Percentiles rank a stretch among this genome's conserved stretches.
phyloP scores from a whole-genome alignment of 1,140 invertebrate species.

The Subanguina moxae region DNA sequence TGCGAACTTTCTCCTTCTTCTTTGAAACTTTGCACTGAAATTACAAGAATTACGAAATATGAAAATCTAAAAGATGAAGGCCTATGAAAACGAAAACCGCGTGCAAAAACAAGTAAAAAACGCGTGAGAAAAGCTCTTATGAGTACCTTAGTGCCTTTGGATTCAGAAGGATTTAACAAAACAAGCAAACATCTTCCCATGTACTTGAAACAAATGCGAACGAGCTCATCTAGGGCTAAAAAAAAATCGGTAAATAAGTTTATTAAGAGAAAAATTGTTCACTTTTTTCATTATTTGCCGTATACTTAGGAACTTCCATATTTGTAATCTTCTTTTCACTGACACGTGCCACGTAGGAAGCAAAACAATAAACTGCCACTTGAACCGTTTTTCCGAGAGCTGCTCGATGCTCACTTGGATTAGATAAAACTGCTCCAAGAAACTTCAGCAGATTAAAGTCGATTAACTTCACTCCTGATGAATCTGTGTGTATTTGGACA shows the following conservation, averaged over 20 bases:
- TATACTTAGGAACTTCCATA: conserved; percentile 40
- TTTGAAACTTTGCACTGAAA: background rate
- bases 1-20: background rate
- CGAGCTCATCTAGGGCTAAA: conserved; percentile 54
- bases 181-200: conserved; percentile 32
- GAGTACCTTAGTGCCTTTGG: conserved; percentile 8
- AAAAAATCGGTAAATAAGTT: background rate
- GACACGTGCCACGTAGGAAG: conserved; percentile 49
- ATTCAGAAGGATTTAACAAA: conserved; percentile 32
- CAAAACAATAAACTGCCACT: conserved; percentile 47
- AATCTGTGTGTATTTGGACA: background rate
- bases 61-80: too few species aligned
- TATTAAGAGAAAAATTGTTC: background rate
- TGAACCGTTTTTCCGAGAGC: conserved; percentile 23
- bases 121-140: too few species aligned
- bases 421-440: conserved; percentile 22
- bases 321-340: too few species aligned
- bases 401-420: conserved; percentile 19
- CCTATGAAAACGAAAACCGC: too few species aligned
- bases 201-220: conserved; percentile 51
- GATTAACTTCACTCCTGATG: conserved; percentile 21
- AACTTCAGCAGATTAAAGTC: conserved; percentile 18
- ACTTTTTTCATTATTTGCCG: conserved; percentile 48
- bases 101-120: too few species aligned
- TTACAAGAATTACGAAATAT: too few species aligned